Conservation (phyloP, 2,888 invertebrate species). For the Athalia cordata region DNA sequence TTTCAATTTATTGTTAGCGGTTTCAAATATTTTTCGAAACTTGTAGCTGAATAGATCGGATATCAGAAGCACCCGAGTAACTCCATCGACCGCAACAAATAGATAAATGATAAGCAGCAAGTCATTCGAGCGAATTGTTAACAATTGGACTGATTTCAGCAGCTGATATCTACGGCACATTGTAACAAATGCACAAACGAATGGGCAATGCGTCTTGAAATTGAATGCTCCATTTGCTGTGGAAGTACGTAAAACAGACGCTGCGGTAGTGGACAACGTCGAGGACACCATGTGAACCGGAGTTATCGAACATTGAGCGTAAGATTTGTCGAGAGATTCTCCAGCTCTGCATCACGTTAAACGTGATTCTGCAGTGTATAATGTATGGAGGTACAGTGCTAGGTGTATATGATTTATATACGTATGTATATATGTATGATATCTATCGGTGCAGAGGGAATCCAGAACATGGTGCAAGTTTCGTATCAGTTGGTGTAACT, state of each 20-base stretch:
- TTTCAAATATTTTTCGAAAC: too few relatives aligned
- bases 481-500: slow-evolving; percentile 25
- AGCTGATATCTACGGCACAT: background rate
- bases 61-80: too few relatives aligned
- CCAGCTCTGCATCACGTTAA: too few relatives aligned
- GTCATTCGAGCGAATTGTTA: background rate
- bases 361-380: too few relatives aligned
- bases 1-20: too few relatives aligned
- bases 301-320: slow-evolving; percentile 27
- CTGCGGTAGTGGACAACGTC: background rate
- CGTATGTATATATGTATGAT: background rate
- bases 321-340: slow-evolving; percentile 15
- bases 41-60: too few relatives aligned
- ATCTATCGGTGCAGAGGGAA: slow-evolving; percentile 9
- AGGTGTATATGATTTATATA: background rate
- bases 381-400: too few relatives aligned
- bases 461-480: background rate
- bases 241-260: background rate
- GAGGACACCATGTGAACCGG: slow-evolving; percentile 5
- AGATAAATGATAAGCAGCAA: slow-evolving; percentile 5
- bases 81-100: background rate
- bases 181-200: background rate
- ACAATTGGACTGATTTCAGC: slow-evolving; percentile 22
- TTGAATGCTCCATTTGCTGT: slow-evolving; percentile 17
- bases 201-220: slow-evolving; percentile 18